Base-by-base conservation (phyloP, 2,888 invertebrate genomes). In the Theodoxus fluviatilis region DNA sequence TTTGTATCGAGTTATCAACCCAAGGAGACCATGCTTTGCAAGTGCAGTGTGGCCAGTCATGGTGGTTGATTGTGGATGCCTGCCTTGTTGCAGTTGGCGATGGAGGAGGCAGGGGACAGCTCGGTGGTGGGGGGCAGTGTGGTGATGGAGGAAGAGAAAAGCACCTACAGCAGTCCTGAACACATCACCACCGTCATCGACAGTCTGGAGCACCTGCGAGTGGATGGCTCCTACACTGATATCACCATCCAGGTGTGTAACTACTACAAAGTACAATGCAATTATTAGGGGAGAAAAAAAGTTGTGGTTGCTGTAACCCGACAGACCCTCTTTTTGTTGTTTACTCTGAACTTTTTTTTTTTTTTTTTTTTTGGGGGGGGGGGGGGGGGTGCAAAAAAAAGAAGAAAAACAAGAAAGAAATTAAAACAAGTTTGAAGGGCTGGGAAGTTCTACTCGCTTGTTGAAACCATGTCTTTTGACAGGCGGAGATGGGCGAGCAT, bases 211-310 rank as follows among this genome's bases (percentile, higher is more conserved):
- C 73, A 74, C 35, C 80, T 81, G 68, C 74, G 82, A 7, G 71
- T 76, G 9, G 81, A 83, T 63, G 75, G 78, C 28, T 79, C 79
- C 6, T 83, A 81, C 74, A 81, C 81, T 52, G 83, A 83, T 65
- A 74, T 83, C 15, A 79, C 78, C 25, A 79, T 83, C 37, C 73
- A 74, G 37, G 79, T n/a, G n/a, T n/a, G n/a, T n/a, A n/a, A n/a
- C n/a, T n/a, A n/a, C n/a, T n/a, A n/a, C n/a, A n/a, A n/a, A n/a
- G n/a, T n/a, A n/a, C n/a, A n/a, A n/a, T n/a, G n/a, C n/a, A n/a
- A n/a, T n/a, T n/a, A n/a, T n/a, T n/a, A n/a, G n/a, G n/a, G n/a
- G n/a, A n/a, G n/a, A n/a, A n/a, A n/a, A n/a, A n/a, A n/a, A n/a
- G n/a, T n/a, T n/a, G n/a, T n/a, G n/a, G n/a, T n/a, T n/a, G n/a